Conservation (phyloP, 2,888 invertebrate genomes). For the Tenthredo amoena region DNA sequence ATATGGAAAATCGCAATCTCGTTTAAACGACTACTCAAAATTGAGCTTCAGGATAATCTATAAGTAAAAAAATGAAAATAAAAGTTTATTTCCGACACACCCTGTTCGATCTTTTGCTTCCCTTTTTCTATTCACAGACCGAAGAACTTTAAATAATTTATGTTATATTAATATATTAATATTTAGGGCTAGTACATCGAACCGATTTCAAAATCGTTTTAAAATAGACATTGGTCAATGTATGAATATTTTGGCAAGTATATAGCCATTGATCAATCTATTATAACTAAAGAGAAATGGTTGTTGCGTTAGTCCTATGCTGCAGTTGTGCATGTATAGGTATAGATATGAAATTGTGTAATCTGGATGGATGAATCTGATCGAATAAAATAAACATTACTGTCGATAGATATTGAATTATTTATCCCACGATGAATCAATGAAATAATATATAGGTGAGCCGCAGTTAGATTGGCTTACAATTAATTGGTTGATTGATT, state of each 20-base stretch:
- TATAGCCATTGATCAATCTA: slow-evolving; percentile 1
- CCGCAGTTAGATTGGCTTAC: slow-evolving; percentile 22
- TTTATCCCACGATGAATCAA: neutral
- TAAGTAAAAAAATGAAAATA: no score
- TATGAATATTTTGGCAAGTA: slow-evolving; percentile 16
- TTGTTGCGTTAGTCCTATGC: neutral
- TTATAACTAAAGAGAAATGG: neutral
- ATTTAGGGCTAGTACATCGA: slow-evolving; percentile 14
- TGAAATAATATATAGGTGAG: neutral
- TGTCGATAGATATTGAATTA: neutral
- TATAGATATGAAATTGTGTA: neutral
- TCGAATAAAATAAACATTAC: neutral
- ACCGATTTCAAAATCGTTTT: neutral
- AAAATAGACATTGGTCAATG: slow-evolving; percentile 9
- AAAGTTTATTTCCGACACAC: neutral
- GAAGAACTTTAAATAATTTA: neutral
- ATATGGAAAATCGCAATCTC: no score
- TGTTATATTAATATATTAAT: neutral
- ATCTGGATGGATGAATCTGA: neutral
- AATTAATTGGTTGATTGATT: slow-evolving; percentile 67
- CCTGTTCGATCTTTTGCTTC: neutral
- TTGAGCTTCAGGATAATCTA: no score
- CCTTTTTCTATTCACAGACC: neutral
- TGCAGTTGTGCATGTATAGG: neutral
- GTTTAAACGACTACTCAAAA: no score